Percentiles rank a stretch among this genome's conserved stretches.
These are phyloP conservation scores for Lepidothrix coronata DNA, from an alignment of 2,113 vertebrate species.

Conservation along the genomic window DNA sequence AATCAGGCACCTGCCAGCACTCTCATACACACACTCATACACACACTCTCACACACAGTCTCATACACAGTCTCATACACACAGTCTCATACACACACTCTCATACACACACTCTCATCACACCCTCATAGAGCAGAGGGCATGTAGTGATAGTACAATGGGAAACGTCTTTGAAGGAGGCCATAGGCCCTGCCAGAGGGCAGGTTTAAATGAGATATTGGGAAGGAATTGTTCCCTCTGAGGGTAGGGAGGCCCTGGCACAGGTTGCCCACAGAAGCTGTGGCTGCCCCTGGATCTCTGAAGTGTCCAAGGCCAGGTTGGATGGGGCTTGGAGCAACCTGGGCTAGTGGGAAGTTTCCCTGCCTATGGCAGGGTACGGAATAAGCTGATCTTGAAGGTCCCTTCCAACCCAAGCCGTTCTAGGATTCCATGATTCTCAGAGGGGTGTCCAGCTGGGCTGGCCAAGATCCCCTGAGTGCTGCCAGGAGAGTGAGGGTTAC, in stretches of 20 bases:
- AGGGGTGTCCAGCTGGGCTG: background rate
- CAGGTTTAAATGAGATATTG: background rate
- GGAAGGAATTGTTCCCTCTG: background rate
- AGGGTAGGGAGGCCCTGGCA: background rate
- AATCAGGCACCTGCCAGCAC: background rate
- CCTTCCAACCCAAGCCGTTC: background rate
- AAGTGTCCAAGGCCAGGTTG: accelerated
- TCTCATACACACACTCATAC: background rate
- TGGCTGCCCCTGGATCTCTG: background rate
- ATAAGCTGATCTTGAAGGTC: background rate
- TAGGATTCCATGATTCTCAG: background rate
- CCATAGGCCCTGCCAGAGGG: background rate
- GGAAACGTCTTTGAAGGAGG: background rate
- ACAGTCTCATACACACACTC: background rate
- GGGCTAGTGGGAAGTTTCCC: background rate
- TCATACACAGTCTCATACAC: background rate
- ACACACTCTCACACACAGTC: background rate
- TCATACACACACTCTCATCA: background rate
- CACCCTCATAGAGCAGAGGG: background rate
- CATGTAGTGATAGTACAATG: background rate
- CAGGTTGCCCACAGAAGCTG: background rate
- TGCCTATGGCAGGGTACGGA: background rate
- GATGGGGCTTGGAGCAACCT: background rate
- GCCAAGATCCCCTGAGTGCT: background rate
- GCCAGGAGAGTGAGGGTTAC: background rate